A percentile compares a stretch with the other conserved stretches of the same genome.
These are phyloP conservation scores for Nesometra sesokonis DNA, from an alignment of 35 echinoderm and acorn worm species.

Conservation along the genomic window DNA sequence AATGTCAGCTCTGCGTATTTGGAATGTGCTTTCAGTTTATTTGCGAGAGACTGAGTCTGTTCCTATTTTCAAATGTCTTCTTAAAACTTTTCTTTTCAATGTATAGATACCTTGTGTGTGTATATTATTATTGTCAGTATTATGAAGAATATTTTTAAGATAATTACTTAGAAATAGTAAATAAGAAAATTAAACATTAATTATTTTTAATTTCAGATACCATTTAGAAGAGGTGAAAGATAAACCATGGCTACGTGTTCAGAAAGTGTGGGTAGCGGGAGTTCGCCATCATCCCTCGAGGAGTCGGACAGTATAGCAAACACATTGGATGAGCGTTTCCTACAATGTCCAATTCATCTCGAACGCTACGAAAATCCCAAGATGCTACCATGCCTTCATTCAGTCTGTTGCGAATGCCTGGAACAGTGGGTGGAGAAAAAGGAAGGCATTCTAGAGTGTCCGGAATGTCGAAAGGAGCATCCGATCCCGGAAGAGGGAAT, in stretches of 20 bases:
- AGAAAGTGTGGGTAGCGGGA: neutral
- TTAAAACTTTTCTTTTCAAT: too few species aligned
- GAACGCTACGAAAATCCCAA: slow-evolving; percentile 37
- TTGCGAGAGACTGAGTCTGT: too few species aligned
- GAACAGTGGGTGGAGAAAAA: slow-evolving; percentile 31
- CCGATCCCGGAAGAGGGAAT: slow-evolving; percentile 18
- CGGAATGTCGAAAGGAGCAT: slow-evolving; percentile 24
- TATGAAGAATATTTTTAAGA: too few species aligned
- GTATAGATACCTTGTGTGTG: too few species aligned
- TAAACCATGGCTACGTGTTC: neutral
- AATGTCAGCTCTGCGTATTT: too few species aligned
- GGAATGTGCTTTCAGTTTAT: too few species aligned
- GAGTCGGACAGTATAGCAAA: neutral
- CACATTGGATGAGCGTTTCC: slow-evolving; percentile 24
- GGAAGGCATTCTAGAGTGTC: slow-evolving; percentile 30
- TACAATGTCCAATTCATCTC: slow-evolving; percentile 47
- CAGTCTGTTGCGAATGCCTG: slow-evolving; percentile 51
- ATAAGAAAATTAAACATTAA: neutral
- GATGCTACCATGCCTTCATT: slow-evolving; percentile 54
- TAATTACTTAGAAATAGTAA: too few species aligned
- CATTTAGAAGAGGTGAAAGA: neutral
- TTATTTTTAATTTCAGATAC: neutral
- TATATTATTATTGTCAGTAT: too few species aligned
- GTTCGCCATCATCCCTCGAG: neutral
- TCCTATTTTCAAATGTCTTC: too few species aligned